These are phyloP conservation scores for Ianthella basta DNA, from an alignment of 37 sponge, comb jelly and placozoan genomes.

Conservation along the genomic window DNA sequence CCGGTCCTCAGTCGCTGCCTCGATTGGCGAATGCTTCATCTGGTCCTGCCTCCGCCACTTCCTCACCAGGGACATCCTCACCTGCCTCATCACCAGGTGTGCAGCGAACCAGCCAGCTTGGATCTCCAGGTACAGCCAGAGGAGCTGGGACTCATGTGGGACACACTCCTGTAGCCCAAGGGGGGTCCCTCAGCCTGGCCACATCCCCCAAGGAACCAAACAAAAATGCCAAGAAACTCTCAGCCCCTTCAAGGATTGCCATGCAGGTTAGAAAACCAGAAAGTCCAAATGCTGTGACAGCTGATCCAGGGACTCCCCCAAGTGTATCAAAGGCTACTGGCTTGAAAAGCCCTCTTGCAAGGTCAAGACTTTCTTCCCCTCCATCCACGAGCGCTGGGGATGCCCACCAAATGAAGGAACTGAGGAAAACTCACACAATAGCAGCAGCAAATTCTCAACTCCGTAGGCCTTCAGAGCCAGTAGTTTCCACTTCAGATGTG, in stretches of 20 bases:
- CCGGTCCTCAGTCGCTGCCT: background rate
- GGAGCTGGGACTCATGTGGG: too few relatives aligned
- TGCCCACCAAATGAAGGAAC: too few relatives aligned
- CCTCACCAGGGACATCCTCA: slow-evolving; percentile 4
- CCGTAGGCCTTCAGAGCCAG: too few relatives aligned
- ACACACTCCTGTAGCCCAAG: too few relatives aligned
- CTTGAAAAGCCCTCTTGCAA: background rate
- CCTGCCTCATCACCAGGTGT: background rate
- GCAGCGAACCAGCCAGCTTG: background rate
- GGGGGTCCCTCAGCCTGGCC: too few relatives aligned
- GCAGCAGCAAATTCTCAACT: too few relatives aligned
- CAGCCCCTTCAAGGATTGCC: background rate
- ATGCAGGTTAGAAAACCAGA: background rate
- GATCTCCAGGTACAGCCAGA: too few relatives aligned
- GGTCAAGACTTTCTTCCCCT: background rate
- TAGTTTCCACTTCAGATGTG: too few relatives aligned
- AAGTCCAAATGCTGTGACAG: background rate
- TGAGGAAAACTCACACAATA: too few relatives aligned
- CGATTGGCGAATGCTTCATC: background rate
- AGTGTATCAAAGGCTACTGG: background rate
- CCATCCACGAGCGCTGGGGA: background rate
- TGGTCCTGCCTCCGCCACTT: background rate
- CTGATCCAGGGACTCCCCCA: background rate
- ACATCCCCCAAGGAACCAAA: too few relatives aligned
- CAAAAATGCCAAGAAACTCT: too few relatives aligned